Conservation (phyloP, 2,113 vertebrate species). For the Oncorhynchus gorbuscha region DNA sequence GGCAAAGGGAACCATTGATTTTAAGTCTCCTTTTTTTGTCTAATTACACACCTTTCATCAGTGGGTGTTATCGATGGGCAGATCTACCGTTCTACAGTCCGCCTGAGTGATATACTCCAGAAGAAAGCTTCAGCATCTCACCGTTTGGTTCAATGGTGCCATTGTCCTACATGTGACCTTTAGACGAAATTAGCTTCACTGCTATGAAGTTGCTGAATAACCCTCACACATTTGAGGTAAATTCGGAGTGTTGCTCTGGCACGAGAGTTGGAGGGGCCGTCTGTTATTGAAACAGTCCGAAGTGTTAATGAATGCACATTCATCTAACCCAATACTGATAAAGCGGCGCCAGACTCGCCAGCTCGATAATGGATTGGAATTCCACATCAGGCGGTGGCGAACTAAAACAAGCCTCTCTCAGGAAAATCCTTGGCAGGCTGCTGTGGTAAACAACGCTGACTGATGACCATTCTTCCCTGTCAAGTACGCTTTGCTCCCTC, state of each 20-base stretch:
- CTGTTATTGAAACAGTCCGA: constrained; percentile 53
- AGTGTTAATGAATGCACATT: constrained; percentile 66
- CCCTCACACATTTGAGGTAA: constrained; percentile 31
- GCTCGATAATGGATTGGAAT: constrained; percentile 70
- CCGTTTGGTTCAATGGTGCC: neutral
- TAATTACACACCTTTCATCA: constrained; percentile 40
- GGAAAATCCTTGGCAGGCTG: constrained; percentile 63
- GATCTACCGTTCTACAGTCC: constrained; percentile 1
- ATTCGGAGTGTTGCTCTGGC: constrained; percentile 42
- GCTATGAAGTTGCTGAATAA: constrained; percentile 46
- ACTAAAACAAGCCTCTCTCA: constrained; percentile 70
- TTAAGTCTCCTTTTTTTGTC: constrained; percentile 28
- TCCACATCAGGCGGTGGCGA: constrained; percentile 54
- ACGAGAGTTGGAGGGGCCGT: constrained; percentile 14
- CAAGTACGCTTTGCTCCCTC: constrained; percentile 37
- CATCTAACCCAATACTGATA: constrained; percentile 62
- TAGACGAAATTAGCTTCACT: constrained; percentile 34
- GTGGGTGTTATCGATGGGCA: constrained; percentile 12
- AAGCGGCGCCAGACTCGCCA: constrained; percentile 51
- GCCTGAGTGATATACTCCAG: constrained; percentile 16
- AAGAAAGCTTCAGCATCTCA: neutral
- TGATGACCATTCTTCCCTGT: constrained; percentile 40
- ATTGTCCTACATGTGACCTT: constrained; percentile 16
- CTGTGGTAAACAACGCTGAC: constrained; percentile 61
- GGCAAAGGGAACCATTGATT: constrained; percentile 35